Evolutionary conservation across 2,888 invertebrate genomes (phyloP).

Genomic region (Noctua fimbriata): DNA sequence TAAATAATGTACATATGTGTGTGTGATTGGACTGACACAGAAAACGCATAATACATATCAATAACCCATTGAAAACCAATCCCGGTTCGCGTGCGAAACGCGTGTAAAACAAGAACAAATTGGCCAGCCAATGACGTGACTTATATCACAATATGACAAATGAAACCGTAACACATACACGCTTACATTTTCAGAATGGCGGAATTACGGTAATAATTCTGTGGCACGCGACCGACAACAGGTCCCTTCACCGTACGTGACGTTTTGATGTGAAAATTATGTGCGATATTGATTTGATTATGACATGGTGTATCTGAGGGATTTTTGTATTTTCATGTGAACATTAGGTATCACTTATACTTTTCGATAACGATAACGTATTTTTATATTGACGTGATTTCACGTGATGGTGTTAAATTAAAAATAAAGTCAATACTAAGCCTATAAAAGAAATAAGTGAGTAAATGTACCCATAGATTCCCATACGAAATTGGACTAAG

Average conservation of each 20-base stretch:
- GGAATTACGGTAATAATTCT: conserved; percentile 52
- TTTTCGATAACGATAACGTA: not conserved
- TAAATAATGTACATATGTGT: too few species aligned
- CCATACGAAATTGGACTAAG: not conserved
- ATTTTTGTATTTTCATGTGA: not conserved
- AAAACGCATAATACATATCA: not conserved
- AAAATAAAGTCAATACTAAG: not conserved
- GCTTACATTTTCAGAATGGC: conserved; percentile 47
- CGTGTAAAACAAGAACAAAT: conserved; percentile 38
- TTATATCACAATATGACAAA: conserved; percentile 49
- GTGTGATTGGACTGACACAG: too few species aligned
- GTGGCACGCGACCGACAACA: conserved; percentile 63
- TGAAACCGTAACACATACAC: conserved; percentile 50
- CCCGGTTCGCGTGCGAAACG: conserved; percentile 42
- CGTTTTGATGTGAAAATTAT: conserved; percentile 24
- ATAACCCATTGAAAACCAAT: conserved; percentile 38
- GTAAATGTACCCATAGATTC: not conserved
- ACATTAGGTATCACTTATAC: not conserved
- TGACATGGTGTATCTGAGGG: not conserved
- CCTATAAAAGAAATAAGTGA: not conserved
- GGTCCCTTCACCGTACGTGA: conserved; percentile 47
- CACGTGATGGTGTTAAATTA: not conserved
- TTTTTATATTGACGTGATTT: not conserved
- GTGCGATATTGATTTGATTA: conserved; percentile 1
- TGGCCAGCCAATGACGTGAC: conserved; percentile 50